A percentile compares a stretch with the other conserved stretches of the same genome.
phyloP scores from a whole-genome alignment of 2,113 vertebrate species.

The Trachemys scripta region DNA sequence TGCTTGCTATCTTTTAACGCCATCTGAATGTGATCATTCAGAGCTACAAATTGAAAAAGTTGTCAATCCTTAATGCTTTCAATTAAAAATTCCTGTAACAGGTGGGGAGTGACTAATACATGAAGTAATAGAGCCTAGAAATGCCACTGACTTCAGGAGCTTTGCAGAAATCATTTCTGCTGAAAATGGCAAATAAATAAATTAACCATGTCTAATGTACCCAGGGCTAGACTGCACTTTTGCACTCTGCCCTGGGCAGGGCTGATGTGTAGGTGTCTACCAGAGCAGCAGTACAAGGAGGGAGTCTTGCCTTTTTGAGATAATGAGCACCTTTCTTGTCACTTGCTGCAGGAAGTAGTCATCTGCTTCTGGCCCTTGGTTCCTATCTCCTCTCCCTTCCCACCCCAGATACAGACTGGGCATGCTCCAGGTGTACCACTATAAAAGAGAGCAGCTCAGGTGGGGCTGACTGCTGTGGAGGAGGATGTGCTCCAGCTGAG shows the following conservation, averaged over 20 bases:
- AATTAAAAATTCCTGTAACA: neutral
- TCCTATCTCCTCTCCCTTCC: rapidly evolving
- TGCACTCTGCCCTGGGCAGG: neutral
- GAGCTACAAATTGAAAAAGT: neutral
- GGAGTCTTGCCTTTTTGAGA: neutral
- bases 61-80: neutral
- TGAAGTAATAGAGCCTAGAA: neutral
- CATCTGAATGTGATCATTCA: neutral
- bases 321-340: rapidly evolving
- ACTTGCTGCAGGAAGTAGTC: neutral
- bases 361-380: rapidly evolving
- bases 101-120: neutral
- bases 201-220: rapidly evolving
- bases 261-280: neutral
- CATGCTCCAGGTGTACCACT: too few species aligned
- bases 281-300: neutral
- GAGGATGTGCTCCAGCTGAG: too few species aligned
- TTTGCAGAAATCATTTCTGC: neutral
- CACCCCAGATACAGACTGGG: neutral
- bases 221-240: neutral
- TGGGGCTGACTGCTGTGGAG: too few species aligned
- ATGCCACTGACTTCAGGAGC: neutral
- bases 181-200: neutral
- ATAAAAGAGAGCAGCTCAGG: too few species aligned
- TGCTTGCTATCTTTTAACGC: neutral